Base-by-base conservation (phyloP, 2,888 invertebrate species). In the Drosophila vallismaia region DNA sequence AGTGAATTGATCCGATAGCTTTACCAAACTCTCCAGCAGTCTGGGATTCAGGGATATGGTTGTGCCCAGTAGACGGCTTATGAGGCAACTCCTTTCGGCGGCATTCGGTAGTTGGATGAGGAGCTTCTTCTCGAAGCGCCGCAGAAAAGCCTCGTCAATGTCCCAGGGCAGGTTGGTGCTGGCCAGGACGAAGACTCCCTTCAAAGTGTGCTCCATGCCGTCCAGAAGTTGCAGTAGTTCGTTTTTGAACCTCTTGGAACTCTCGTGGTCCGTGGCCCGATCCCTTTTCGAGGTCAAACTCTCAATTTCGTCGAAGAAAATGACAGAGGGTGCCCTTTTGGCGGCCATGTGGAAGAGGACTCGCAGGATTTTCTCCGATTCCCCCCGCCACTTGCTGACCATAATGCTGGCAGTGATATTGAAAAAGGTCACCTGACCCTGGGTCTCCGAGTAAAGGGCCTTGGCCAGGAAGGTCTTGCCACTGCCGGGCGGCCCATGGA, bases 331-430 rank as follows among this genome's bases (percentile, higher is more conserved):
- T 0, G 97, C 95, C 88, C 96, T 95, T 89, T 94, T 94, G 38
- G 95, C 93, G 0, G 98, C 98, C 91, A 97, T 93, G 78, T 98
- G 97, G 91, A 98, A 98, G 46, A 98, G 92, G 0, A 97, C 95
- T 0, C 97, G 95, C 45, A 98, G 93, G 79, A 97, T 95, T 92
- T 98, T 98, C 92, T 98, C 98, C 0, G 98, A 98, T 81, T 99
- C 98, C 0, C 98, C 98, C 31, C 98, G 93, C 98, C 98, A 98
- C 92, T 99, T 99, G 86, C 97, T 97, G n/a, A 98, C 94, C 45
- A 98, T 94, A 2, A 96, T 95, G 85, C 97, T 97, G 68, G 97
- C 95, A 2, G 97, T 95, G 10, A 98, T 94, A 89, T 98, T 98
- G 91, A 99, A 97, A 92, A 98, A 98, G 0, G 96, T 96, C 68